Evolutionary conservation across 2,797 vertebrate species (phyloP).

Genomic region (Rhyacichthys aspro): DNA sequence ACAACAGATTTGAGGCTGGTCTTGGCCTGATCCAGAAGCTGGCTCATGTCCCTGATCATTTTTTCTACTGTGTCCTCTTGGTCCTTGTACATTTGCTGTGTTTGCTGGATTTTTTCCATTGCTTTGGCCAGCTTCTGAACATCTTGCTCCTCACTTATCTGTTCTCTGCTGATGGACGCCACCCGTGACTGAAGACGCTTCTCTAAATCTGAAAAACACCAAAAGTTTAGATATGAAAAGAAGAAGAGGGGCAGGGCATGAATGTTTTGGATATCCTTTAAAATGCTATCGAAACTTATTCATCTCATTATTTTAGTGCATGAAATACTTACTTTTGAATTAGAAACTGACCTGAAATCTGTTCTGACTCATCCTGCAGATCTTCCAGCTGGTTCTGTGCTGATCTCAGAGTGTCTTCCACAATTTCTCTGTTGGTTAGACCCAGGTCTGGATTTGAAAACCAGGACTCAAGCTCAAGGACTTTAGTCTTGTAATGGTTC

Average conservation of each 20-base stretch:
- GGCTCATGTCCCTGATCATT: slow-evolving; percentile 76
- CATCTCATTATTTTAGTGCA: too few species aligned
- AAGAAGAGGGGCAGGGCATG: not conserved
- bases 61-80: slow-evolving; percentile 68
- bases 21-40: slow-evolving; percentile 74
- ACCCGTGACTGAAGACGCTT: slow-evolving; percentile 76
- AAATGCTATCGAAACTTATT: not conserved
- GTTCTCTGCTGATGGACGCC: slow-evolving; percentile 72
- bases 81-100: slow-evolving; percentile 66
- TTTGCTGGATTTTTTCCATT: slow-evolving; percentile 43
- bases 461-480: slow-evolving; percentile 81
- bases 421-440: slow-evolving; percentile 29
- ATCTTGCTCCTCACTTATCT: slow-evolving; percentile 57
- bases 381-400: slow-evolving; percentile 69
- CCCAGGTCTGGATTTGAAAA: slow-evolving; percentile 30
- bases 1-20: slow-evolving; percentile 71
- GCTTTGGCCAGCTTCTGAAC: slow-evolving; percentile 71
- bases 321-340: not conserved
- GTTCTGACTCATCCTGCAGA: slow-evolving; percentile 74
- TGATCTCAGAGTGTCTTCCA: slow-evolving; percentile 79
- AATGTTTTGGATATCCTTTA: too few species aligned
- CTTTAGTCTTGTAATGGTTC: slow-evolving; percentile 74
- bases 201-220: slow-evolving; percentile 72
- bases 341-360: slow-evolving; percentile 56
- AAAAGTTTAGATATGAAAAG: not conserved